Evolutionary conservation across 30 jellyfish, hydroid and myxozoan genomes (phyloP), one percentile per base, ranked within the genome.

Genomic region (Hydra vulgaris): DNA sequence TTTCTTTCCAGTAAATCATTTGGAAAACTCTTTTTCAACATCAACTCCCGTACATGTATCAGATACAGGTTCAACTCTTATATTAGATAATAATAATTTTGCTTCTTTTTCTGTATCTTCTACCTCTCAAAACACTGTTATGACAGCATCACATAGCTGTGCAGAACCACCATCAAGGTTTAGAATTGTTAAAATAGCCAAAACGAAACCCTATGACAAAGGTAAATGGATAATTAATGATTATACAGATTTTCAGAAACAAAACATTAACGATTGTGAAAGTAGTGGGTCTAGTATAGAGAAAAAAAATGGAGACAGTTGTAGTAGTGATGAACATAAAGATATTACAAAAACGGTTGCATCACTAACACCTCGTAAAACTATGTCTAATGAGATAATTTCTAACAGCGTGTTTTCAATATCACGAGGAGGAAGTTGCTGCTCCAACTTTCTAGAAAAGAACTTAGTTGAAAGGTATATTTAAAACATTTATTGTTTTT

Each of bases 171-270:
- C 95, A 15, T 91, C 98, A 40, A 79, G 98, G 61, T 92, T 92
- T 73, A 87, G 95, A 53, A 92, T 92, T 0, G 98, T 92, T 21
- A 92, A 92, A 70, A 88, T 84, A 66, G 88, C 91, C 54, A 83
- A 95, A 25, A 71, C 96, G 15, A 95, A 92, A 26, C 98, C 98
- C n/a, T 88, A 92, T 75, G 91, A 78, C 52, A 87, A 92, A 67
- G 98, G 98, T 17, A 79, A 92, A 22, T 92, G 98, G 98, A 25
- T 78, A 17, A 40, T 78, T 15, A 78, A 78, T 1, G 85, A 78
- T 61, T 78, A 53, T 78, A 15, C 78, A 1, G 85, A 78, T 23
- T 53, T 77, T 18, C 85, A 78, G 1, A 78, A 61, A 66, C 85
- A 78, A 78, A 23, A 15, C 26, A 69, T 20, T 3, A 21, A 69